Base-by-base conservation (phyloP, 2,797 vertebrate species). In the Lacerta bilineata region DNA sequence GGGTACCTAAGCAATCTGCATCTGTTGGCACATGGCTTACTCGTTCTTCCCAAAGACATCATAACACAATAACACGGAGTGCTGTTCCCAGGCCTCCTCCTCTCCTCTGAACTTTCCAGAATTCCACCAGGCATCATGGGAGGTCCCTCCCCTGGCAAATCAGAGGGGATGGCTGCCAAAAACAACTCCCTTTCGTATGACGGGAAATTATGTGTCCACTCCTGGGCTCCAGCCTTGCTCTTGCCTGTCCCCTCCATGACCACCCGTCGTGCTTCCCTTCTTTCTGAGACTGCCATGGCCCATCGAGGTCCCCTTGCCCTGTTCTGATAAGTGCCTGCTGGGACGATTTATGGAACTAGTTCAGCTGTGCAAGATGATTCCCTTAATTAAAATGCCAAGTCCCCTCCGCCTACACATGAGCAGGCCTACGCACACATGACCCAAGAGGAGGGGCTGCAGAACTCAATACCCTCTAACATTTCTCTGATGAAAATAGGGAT, bases 51-150 rank as follows among this genome's bases (percentile, higher is more conserved):
- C 87, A 55, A 90, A 87, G 79, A 25, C 33, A 68, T 82, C 71
- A 66, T 84, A 71, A 84, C 43, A 61, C 29, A 88, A 72, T 68
- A 75, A 86, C 64, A 82, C 43, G 50, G 59, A 85, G 13, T 2
- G 8, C 39, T 64, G 64, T 75, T 64, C 86, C 83, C 59, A 68
- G 74, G 61, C 89, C 88, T 76, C 33, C 33, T 59, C 43, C n/a
- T 77, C 50, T 23, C 9, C 88, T 68, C 85, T 80, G 90, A 91
- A 93, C 89, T 84, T 85, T 87, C 88, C 87, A 77, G 85, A 91
- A 91, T 89, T 89, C 74, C 91, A 77, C 75, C 89, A 90, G 85
- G 90, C 95, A 89, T 50, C 91, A 92, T 91, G 95, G 95, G 95
- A 95, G 95, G 95, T 95, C 95, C 66, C 90, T 84, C 55, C 8